phyloP scores from a whole-genome alignment of 2,888 invertebrate genomes.

The Scaptomyza caliginosa region DNA sequence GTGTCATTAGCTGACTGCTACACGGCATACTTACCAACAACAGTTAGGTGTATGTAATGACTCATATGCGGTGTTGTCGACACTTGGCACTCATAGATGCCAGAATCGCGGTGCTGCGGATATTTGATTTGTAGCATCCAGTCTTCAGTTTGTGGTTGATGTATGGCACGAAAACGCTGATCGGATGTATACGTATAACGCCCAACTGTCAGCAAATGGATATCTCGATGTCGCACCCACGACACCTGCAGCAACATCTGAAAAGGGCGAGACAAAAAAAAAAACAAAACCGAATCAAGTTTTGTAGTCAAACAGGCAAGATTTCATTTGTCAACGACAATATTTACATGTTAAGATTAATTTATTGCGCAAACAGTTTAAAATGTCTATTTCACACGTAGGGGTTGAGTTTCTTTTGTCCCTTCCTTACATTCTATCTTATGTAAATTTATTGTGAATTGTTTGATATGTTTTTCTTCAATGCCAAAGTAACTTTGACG shows the following conservation, averaged over 20 bases:
- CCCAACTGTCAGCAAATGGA: constrained; percentile 94
- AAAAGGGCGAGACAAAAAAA: constrained; percentile 16
- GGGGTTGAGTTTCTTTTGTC: not conserved
- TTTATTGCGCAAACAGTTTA: constrained; percentile 65
- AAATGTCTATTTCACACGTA: constrained; percentile 71
- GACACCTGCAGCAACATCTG: constrained; percentile 92
- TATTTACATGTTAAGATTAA: constrained; percentile 47
- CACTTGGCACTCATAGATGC: constrained; percentile 97
- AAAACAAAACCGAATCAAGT: constrained; percentile 3
- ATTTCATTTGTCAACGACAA: constrained; percentile 51
- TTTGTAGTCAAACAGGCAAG: constrained; percentile 13
- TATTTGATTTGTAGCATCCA: constrained; percentile 97
- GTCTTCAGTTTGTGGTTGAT: constrained; percentile 93
- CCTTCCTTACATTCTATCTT: no score
- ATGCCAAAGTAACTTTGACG: constrained; percentile 44
- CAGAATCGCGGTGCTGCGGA: constrained; percentile 93
- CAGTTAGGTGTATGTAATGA: constrained; percentile 94
- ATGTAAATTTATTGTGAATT: constrained; percentile 73
- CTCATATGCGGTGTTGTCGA: constrained; percentile 97
- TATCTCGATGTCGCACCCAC: constrained; percentile 95
- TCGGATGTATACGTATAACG: constrained; percentile 96
- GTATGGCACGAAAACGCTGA: constrained; percentile 94
- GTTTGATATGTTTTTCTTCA: constrained; percentile 40
- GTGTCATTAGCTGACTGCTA: not conserved
- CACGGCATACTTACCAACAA: constrained; percentile 90